Percentiles rank a stretch among this genome's conserved stretches.
Evolutionary conservation across 2,797 vertebrate species (phyloP).

Genomic region (Pangasius krempfi): DNA sequence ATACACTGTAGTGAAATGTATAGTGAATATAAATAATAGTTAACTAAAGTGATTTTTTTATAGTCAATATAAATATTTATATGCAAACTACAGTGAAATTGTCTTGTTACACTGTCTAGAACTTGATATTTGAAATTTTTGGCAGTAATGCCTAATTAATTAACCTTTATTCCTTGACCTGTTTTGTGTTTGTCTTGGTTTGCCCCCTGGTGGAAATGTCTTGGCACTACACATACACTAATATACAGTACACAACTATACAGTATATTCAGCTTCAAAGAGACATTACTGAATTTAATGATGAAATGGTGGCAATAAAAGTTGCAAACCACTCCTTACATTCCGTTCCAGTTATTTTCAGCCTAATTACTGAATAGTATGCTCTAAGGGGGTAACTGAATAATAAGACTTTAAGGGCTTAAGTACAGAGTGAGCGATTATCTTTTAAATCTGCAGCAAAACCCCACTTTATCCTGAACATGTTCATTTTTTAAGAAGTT

Average conservation of each 20-base stretch:
- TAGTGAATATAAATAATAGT: neutral
- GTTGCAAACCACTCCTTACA: neutral
- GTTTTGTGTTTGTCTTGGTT: constrained; percentile 36
- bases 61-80: neutral
- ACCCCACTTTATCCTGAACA: neutral
- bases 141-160: neutral
- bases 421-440: neutral
- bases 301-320: neutral
- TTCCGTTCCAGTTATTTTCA: neutral
- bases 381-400: neutral
- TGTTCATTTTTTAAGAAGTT: neutral
- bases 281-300: neutral
- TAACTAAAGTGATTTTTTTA: neutral
- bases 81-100: neutral
- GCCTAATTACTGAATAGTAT: neutral
- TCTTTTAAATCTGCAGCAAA: neutral
- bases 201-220: constrained; percentile 69
- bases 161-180: neutral
- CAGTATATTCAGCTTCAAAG: neutral
- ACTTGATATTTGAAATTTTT: neutral
- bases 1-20: neutral
- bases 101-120: neutral
- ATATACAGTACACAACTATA: neutral
- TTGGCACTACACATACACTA: constrained; percentile 60
- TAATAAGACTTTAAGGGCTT: neutral